Percentiles rank a stretch among this genome's conserved stretches.
Conservation (phyloP, 2,113 vertebrate genomes). For the Anarhynchus alexandrinus region DNA sequence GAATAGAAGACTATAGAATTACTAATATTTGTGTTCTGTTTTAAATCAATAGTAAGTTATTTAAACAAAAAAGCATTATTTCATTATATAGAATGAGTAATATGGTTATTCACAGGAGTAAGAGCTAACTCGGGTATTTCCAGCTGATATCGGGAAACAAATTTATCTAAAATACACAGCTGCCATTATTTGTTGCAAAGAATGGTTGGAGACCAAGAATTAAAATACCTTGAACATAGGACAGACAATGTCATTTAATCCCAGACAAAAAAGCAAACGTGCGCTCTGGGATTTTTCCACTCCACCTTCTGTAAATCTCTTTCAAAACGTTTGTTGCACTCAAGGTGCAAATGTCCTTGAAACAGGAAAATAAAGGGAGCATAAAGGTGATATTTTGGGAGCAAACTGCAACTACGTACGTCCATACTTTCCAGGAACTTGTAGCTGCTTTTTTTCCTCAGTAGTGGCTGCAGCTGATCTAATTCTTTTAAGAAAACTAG, state of each 20-base stretch:
- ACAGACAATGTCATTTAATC: constrained; percentile 22
- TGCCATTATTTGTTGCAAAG: not conserved
- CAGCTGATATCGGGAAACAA: not conserved
- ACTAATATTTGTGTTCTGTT: not conserved
- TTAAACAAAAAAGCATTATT: not conserved
- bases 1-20: not conserved
- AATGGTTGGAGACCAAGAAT: not conserved
- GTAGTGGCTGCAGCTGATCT: not conserved
- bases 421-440: not conserved
- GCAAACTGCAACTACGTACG: not conserved
- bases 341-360: not conserved
- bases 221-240: not conserved
- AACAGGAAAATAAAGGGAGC: not conserved
- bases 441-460: not conserved
- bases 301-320: not conserved
- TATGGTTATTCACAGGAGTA: not conserved
- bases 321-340: not conserved
- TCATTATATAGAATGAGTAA: not conserved
- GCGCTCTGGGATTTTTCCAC: not conserved
- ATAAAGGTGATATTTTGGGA: not conserved
- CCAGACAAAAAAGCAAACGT: not conserved
- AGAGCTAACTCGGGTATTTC: not conserved
- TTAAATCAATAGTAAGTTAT: not conserved
- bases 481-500: not conserved
- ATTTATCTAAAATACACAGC: constrained; percentile 41